These are phyloP conservation scores for Petrocephalus schoutedeni DNA, from an alignment of 2,797 vertebrate genomes.

Conservation along the genomic window DNA sequence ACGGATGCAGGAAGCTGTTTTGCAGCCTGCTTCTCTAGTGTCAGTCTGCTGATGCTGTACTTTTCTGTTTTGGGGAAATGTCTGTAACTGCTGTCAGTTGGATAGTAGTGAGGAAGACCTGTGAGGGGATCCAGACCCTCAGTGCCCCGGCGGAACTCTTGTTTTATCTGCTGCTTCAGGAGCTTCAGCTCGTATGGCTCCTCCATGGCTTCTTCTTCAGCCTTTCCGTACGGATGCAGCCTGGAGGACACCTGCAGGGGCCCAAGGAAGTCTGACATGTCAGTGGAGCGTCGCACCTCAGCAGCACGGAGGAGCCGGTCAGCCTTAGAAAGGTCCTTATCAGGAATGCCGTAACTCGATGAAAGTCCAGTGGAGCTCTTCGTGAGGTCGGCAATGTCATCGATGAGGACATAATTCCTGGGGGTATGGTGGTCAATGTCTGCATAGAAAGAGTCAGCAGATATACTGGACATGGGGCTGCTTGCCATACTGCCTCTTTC, in stretches of 20 bases:
- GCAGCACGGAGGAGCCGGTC: constrained; percentile 83
- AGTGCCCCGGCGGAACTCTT: constrained; percentile 90
- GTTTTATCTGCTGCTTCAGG: constrained; percentile 97
- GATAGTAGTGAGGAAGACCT: constrained; percentile 85
- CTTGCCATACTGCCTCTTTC: constrained; percentile 89
- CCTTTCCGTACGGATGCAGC: constrained; percentile 84
- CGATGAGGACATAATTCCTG: constrained; percentile 91
- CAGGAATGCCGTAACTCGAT: constrained; percentile 83
- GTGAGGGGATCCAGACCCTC: constrained; percentile 89
- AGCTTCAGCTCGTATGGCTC: constrained; percentile 97
- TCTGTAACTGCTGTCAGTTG: constrained; percentile 80
- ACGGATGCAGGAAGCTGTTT: constrained; percentile 92
- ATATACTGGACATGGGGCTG: constrained; percentile 96
- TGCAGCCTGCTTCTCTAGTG: constrained; percentile 97
- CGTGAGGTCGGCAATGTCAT: constrained; percentile 94
- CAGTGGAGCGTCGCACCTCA: constrained; percentile 82
- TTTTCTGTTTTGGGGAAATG: constrained; percentile 96
- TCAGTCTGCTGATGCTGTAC: constrained; percentile 95
- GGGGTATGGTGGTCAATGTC: constrained; percentile 90
- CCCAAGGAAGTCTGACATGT: constrained; percentile 88
- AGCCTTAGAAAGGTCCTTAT: constrained; percentile 89
- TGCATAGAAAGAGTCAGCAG: constrained; percentile 94
- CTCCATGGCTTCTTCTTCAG: constrained; percentile 95
- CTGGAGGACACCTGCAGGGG: constrained; percentile 76
- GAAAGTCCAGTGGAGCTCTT: constrained; percentile 78